Base-by-base conservation (phyloP, 2,888 invertebrate species). In the Drosophila monieri region DNA sequence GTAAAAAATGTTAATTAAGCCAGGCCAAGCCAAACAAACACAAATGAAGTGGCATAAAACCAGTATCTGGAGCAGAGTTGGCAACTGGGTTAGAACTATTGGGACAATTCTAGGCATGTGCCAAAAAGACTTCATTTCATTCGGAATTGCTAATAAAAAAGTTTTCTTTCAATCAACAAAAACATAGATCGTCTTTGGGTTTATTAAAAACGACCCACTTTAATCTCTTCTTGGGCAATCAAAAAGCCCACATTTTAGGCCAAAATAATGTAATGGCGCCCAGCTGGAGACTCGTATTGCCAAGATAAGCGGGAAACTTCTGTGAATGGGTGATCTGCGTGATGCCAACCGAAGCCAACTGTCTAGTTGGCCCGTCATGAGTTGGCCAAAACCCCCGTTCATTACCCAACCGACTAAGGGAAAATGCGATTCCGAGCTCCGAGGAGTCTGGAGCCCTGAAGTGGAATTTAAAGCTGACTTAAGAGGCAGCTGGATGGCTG, bases 271-370 rank as follows among this genome's bases (percentile, higher is more conserved):
- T 44, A 64, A 53, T 64, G 67, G 58, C 43, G 46, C 78, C 71
- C 78, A 78, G 78, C 78, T 78, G 76, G 78, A 71, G 53, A 23
- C 58, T 41, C 9, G 27, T 27, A 41, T 41, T 44, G 58, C 46
- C 30, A 46, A 65, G 56, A 57, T 46, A 74, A 51, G 39, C 27
- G 62, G 54, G 39, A 54, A 44, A 52, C 64, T 65, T 62, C 64
- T 64, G 14, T 35, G 43, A 35, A 27, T 35, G 14, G 23, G 27
- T 27, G 27, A 41, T n/a, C 58, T 58, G 58, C 41, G 58, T 58
- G 58, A 41, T 53, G 44, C 25, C 49, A 15, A 52, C 35, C 44
- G 54, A n/a, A 53, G 37, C 27, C 52, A 25, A 32, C 39, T 52
- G 46, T 47, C 46, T 23, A 23, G 23, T 25, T 14, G 35, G 43